Evolutionary conservation across 1,140 invertebrate species (phyloP).

Genomic region (Teleogryllus occipitalis): DNA sequence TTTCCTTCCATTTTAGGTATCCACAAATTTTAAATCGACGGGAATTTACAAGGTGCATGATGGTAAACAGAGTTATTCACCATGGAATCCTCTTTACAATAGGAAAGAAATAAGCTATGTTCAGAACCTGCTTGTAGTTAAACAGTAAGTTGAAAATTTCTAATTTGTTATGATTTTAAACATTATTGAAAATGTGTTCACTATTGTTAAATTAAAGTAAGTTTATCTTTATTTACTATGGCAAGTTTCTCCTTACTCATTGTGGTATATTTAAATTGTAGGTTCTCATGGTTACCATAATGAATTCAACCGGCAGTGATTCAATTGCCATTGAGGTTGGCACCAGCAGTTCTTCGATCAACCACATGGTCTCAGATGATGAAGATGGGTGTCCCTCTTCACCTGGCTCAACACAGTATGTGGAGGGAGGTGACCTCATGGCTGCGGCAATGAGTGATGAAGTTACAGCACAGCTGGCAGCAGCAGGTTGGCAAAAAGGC

Average conservation of each 20-base stretch:
- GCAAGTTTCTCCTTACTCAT: too few species aligned
- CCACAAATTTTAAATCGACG: neutral
- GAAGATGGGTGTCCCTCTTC: conserved; percentile 66
- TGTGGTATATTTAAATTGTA: neutral
- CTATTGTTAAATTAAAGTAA: too few species aligned
- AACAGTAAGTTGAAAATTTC: neutral
- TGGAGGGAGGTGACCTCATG: conserved; percentile 65
- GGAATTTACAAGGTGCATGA: neutral
- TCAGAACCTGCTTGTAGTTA: neutral
- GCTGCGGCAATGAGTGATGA: conserved; percentile 80
- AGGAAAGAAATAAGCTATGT: neutral
- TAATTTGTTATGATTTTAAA: neutral
- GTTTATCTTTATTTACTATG: neutral
- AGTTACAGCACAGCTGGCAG: conserved; percentile 89
- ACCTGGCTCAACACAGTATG: conserved; percentile 56
- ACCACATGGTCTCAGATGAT: conserved; percentile 52
- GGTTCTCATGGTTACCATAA: conserved; percentile 36
- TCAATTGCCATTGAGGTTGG: conserved; percentile 39
- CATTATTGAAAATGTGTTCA: too few species aligned
- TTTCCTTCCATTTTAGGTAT: neutral
- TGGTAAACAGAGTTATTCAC: neutral
- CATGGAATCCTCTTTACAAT: neutral
- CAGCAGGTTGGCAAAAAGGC: conserved; percentile 66
- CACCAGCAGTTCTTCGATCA: conserved; percentile 32
- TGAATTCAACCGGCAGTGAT: conserved; percentile 51